A percentile compares a stretch with the other conserved stretches of the same genome.
Evolutionary conservation across 2,113 vertebrate species (phyloP).

Genomic region (Corvus moneduloides): DNA sequence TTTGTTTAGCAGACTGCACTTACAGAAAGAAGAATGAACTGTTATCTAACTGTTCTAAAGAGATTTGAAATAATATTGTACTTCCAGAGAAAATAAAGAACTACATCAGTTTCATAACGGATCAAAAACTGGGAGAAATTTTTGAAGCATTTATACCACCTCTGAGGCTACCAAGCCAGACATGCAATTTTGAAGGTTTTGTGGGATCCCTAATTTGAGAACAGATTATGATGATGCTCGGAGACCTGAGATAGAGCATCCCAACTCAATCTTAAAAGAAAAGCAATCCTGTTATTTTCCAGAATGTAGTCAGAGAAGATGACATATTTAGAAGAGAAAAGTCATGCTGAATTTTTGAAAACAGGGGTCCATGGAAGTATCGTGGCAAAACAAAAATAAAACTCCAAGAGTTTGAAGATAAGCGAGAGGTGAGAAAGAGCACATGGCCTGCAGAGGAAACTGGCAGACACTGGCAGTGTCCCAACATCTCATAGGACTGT

Average conservation of each 20-base stretch:
- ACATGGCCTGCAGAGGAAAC: background rate
- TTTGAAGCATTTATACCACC: background rate
- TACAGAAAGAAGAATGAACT: background rate
- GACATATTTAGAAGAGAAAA: background rate
- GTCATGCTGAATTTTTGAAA: background rate
- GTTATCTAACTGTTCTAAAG: conserved; percentile 13
- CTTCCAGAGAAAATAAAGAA: conserved; percentile 6
- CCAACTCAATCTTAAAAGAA: background rate
- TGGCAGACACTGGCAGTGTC: background rate
- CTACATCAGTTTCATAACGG: background rate
- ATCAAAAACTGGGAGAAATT: background rate
- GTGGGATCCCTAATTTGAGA: conserved; percentile 9
- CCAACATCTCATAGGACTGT: background rate
- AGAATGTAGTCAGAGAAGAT: background rate
- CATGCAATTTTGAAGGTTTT: background rate
- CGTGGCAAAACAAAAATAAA: background rate
- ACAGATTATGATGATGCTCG: fast-evolving
- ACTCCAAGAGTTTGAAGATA: background rate
- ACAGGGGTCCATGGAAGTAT: background rate
- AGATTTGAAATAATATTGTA: conserved; percentile 37
- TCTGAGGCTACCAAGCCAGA: background rate
- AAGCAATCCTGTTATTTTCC: background rate
- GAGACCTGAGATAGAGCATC: background rate
- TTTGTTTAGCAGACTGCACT: background rate
- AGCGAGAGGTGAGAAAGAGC: background rate